Base-by-base conservation (phyloP, 2,888 invertebrate species). In the Tipula vernalis region DNA sequence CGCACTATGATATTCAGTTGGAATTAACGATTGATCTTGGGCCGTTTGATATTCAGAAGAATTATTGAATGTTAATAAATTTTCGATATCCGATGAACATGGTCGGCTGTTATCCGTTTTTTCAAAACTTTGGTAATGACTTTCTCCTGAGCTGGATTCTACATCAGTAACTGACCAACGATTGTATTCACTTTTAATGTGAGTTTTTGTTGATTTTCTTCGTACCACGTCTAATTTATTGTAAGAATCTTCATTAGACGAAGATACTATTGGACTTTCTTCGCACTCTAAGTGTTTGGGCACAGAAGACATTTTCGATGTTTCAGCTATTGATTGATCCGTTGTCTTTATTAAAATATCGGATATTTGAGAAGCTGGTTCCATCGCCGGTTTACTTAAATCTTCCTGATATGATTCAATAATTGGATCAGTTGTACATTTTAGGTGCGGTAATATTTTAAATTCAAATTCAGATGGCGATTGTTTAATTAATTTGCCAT, bases 31-130 rank as follows among this genome's bases (percentile, higher is more conserved):
- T 86, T 94, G 92, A 88, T 96, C 96, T 88, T 96, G 94, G 47
- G 97, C 97, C 57, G 96, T 96, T 89, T 97, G 97, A 90, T 97
- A 98, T 89, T 98, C 97, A 4, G 97, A 97, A 3, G 95, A 95
- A 86, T 95, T 95, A 87, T 93, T 93, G 13, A 95, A 95, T 2
- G 95, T 95, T 88, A 95, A 91, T 89, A 97, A 91, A n/a, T 95
- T 95, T 89, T 98, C 98, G 3, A 97, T 92, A 91, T 98, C 98
- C 0, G 97, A 97, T 3, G 97, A 98, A 87, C 96, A 93, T 0
- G 97, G 98, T 89, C 97, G 93, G 88, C 94, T 94, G 28, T 8
- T 71, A 87, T 95, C 95, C 18, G 94, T 95, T 89, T 96, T 95
- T 90, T 97, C 97, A 90, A 96, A 96, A 88, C 97, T 97, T 88